Evolutionary conservation across 2,113 vertebrate genomes (phyloP), one percentile per base, ranked within the genome.

Genomic region (Muntiacus reevesi): DNA sequence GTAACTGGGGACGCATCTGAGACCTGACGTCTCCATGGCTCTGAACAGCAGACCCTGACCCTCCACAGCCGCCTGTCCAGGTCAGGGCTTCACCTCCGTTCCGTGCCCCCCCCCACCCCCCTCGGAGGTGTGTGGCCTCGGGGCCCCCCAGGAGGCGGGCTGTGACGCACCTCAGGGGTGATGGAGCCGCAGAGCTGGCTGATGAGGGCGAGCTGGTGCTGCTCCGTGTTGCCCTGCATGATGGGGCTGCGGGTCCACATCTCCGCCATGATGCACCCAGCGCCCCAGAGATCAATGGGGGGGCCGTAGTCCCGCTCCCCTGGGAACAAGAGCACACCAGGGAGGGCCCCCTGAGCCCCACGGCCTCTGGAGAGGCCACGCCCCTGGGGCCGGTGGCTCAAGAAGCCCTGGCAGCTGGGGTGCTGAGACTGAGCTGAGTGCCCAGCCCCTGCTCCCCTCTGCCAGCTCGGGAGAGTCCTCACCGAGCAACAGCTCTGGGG

Each of bases 191-290:
- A 99, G 16, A 99, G 99, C 98, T 99, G 99, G 98, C 99, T 99
- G 98, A 99, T 99, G 90, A 99, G 99, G 0, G 99, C 99, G 36
- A 99, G 99, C 98, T 99, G 99, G 98, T 99, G 99, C 98, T 99
- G 99, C 93, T 99, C 99, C 0, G 99, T 99, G 99, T 99, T 99
- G 33, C 99, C 99, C 98, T 99, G 99, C 99, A 99, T 99, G 98
- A 99, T 99, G 59, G 99, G 99, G 98, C 99, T 99, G 84, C 99
- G 99, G 19, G 99, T 99, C 99, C 99, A 99, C 99, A 99, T 99
- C 98, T 99, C 99, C 0, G 99, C 99, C 99, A 99, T 99, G 98
- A 99, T 99, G 98, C 99, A 99, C 81, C 99, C 99, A 1, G 98
- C 99, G 0, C 99, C 99, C 99, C 99, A 99, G 36, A 99, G 99